Base-by-base conservation (phyloP, 2,888 invertebrate genomes). In the Piscicola geometra region DNA sequence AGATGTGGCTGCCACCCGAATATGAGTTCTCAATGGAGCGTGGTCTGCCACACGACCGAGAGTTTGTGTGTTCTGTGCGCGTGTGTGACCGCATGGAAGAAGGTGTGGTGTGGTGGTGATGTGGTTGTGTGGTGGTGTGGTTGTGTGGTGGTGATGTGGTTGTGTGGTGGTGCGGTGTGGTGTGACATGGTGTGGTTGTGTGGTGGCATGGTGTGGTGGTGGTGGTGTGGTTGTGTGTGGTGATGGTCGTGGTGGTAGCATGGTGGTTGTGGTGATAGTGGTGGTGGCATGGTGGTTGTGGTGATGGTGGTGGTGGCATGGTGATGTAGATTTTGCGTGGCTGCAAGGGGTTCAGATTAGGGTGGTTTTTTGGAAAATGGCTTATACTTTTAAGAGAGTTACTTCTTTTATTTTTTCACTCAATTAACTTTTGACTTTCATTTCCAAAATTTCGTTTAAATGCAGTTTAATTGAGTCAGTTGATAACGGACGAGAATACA, bases 1-100 rank as follows among this genome's bases (percentile, higher is more conserved):
- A 93, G 75, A 91, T 94, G 81, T 93, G 95, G 92, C 94, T 94
- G 41, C 95, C 95, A 60, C 97, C 98, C 35, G 90, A 90, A 35
- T 98, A 98, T 85, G 92, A 93, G 81, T 93, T 93, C 90, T 85
- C 90, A 89, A 84, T 82, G 25, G 93, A 93, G 84, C 92, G 92
- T 82, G 91, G 96, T 60, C 88, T 94, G 77, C 95, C 96, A 0
- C 96, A 96, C 84, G 95, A 95, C 85, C 89, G 94, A 60, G 92
- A 93, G 81, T 98, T 97, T 84, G 93, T 94, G 0, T 94, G 96
- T 82, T 90, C 92, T 1, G 96, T 97, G 84, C 91, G 91, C 75
- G 91, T 96, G 81, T 88, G 93, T 80, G 93, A 92, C 82, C 91
- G 91, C 81, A 90, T 90, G 35, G 94, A 95, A 86, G 82, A 82